Percentiles rank a stretch among this genome's conserved stretches.
Evolutionary conservation across 2,888 invertebrate genomes (phyloP).

Genomic region (Machimus rusticus): DNA sequence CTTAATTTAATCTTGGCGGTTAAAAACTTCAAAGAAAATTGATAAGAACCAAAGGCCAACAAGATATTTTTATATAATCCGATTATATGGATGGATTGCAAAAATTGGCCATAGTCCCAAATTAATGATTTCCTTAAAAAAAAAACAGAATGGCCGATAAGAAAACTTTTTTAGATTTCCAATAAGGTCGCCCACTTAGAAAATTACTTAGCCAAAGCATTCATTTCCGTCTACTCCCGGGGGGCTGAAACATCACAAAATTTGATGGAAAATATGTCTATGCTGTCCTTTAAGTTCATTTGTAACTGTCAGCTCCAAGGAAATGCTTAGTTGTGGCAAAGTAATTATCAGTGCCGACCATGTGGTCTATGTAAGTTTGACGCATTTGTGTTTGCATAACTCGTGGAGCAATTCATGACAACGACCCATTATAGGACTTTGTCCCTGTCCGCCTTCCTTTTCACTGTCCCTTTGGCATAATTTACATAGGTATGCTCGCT

Average conservation of each 20-base stretch:
- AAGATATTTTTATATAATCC: background rate
- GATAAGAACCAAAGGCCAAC: background rate
- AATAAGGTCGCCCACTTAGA: background rate
- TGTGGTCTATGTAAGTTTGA: background rate
- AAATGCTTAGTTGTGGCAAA: background rate
- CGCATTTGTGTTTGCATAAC: background rate
- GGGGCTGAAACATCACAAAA: background rate
- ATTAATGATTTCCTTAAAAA: background rate
- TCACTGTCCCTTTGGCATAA: background rate
- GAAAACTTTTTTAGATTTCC: background rate
- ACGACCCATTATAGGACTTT: background rate
- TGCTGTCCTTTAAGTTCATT: background rate
- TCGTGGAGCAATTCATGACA: background rate
- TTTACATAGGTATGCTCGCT: background rate
- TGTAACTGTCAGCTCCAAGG: background rate
- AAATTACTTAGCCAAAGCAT: background rate
- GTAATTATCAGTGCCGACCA: background rate
- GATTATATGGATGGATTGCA: background rate
- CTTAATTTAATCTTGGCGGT: background rate
- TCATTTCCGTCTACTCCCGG: background rate
- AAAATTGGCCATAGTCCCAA: background rate
- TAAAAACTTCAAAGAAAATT: background rate
- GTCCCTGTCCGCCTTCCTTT: background rate
- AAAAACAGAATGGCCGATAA: background rate
- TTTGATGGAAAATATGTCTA: background rate